Percentiles rank a stretch among this genome's conserved stretches.
Conservation (phyloP, 2,113 vertebrate genomes). For the Okapia johnstoni region DNA sequence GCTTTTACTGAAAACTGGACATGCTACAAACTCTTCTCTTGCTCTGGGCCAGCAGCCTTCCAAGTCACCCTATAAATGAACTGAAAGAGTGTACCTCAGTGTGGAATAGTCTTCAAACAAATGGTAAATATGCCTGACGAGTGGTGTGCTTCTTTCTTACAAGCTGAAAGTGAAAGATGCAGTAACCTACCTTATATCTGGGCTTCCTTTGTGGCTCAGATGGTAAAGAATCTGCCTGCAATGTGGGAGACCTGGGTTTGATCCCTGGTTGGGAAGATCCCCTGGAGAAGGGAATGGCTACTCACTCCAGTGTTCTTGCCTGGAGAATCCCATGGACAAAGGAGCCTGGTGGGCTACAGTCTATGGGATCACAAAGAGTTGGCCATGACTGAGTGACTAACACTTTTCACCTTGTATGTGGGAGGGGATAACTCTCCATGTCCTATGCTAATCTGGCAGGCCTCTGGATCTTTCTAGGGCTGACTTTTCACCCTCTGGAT, state of each 20-base stretch:
- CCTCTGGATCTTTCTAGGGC: not conserved
- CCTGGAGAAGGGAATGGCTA: too few relatives aligned
- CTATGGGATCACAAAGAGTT: too few relatives aligned
- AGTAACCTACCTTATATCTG: not conserved
- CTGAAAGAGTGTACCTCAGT: not conserved
- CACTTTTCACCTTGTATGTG: not conserved
- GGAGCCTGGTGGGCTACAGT: too few relatives aligned
- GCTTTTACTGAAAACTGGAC: not conserved
- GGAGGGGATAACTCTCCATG: not conserved
- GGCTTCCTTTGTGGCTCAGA: too few relatives aligned
- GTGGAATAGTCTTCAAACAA: not conserved
- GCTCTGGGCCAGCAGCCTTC: not conserved
- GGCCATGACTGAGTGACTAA: too few relatives aligned
- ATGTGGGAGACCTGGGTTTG: too few relatives aligned
- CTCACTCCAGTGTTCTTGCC: too few relatives aligned
- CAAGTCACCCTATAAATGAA: not conserved
- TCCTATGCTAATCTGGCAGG: not conserved
- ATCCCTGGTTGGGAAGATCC: too few relatives aligned
- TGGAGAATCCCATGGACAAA: too few relatives aligned
- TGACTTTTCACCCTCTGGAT: not conserved
- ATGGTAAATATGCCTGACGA: not conserved
- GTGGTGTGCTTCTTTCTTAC: not conserved
- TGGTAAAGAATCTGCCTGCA: too few relatives aligned
- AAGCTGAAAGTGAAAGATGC: not conserved
- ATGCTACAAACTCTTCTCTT: not conserved